Evolutionary conservation across 1,140 invertebrate genomes (phyloP).

Genomic region (Bombus fervidus): DNA sequence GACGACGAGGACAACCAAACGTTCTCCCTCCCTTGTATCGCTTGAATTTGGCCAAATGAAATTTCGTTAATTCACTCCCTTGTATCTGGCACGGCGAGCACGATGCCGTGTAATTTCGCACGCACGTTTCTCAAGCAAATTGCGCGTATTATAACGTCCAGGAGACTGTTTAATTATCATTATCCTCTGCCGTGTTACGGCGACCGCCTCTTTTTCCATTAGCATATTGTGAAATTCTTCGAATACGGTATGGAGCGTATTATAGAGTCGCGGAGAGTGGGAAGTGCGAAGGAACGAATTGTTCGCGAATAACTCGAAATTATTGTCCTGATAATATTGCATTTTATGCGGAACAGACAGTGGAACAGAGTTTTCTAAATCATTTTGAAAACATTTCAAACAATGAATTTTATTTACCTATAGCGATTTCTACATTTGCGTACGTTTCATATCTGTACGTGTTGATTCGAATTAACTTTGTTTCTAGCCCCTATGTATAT

Average conservation of each 20-base stretch:
- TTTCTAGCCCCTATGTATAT: too few species aligned
- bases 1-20: background rate
- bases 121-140: constrained; percentile 64
- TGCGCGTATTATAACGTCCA: constrained; percentile 60
- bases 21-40: constrained; percentile 41
- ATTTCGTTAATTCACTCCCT: constrained; percentile 65
- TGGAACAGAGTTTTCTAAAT: constrained; percentile 45
- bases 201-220: constrained; percentile 15
- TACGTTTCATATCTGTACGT: too few species aligned
- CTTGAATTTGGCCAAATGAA: constrained; percentile 56
- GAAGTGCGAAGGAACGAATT: background rate
- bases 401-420: background rate
- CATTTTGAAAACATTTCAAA: constrained; percentile 22
- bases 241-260: background rate
- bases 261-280: background rate
- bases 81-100: background rate
- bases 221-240: constrained; percentile 35
- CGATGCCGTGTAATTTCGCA: constrained; percentile 50
- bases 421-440: too few species aligned
- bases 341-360: constrained; percentile 34
- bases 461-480: too few species aligned
- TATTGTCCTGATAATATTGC: background rate
- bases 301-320: background rate
- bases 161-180: constrained; percentile 62
- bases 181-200: background rate